These are phyloP conservation scores for Tenebrio molitor DNA, from an alignment of 1,140 invertebrate genomes.

Conservation along the genomic window DNA sequence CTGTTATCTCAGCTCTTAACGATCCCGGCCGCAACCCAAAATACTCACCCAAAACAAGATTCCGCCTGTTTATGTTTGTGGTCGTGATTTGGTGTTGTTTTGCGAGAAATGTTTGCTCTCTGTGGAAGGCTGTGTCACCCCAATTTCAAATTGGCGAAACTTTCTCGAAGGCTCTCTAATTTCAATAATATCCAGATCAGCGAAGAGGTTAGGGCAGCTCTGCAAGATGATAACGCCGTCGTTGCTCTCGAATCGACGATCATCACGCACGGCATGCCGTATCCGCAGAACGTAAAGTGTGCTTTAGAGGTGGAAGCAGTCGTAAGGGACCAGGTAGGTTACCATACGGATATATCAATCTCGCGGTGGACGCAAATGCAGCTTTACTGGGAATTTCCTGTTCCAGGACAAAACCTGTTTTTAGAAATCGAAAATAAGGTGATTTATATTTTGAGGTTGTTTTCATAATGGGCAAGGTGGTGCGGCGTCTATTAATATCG, in stretches of 20 bases:
- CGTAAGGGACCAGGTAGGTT: slow-evolving; percentile 75
- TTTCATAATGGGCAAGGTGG: too few relatives aligned
- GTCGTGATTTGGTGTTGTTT: slow-evolving; percentile 8
- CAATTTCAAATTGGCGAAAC: not conserved
- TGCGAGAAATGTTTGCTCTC: slow-evolving; percentile 11
- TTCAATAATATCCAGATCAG: slow-evolving; percentile 33
- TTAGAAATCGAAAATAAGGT: too few relatives aligned
- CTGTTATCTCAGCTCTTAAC: not conserved
- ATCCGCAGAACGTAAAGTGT: slow-evolving; percentile 91
- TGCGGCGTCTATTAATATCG: too few relatives aligned
- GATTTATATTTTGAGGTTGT: too few relatives aligned
- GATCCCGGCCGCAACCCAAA: slow-evolving; percentile 5
- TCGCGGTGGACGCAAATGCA: too few relatives aligned
- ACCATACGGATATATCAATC: too few relatives aligned
- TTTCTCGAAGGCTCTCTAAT: not conserved
- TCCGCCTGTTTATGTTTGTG: slow-evolving; percentile 1
- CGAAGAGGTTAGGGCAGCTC: slow-evolving; percentile 73
- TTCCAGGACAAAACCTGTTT: too few relatives aligned
- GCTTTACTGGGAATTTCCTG: too few relatives aligned
- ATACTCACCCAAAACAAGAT: not conserved
- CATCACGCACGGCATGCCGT: slow-evolving; percentile 98
- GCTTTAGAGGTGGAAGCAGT: slow-evolving; percentile 86
- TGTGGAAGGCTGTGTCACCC: not conserved
- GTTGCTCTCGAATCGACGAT: slow-evolving; percentile 98
- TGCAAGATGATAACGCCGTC: slow-evolving; percentile 75